Conservation (phyloP, 2,113 vertebrate genomes). For the Elaphurus davidianus region DNA sequence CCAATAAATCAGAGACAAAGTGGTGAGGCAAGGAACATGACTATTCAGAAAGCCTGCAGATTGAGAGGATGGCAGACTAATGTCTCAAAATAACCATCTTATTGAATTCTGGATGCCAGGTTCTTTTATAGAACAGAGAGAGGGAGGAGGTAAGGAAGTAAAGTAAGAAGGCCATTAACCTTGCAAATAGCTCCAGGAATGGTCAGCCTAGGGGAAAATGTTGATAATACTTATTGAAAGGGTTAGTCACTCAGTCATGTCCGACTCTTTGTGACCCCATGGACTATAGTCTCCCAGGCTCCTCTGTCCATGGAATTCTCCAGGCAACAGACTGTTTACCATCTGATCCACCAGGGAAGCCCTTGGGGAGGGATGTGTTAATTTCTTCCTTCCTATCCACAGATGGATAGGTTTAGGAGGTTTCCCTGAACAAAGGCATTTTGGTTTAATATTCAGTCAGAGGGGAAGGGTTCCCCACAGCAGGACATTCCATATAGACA, state of each 20-base stretch:
- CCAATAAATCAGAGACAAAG: neutral
- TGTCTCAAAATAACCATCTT: neutral
- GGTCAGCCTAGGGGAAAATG: neutral
- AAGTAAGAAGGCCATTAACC: neutral
- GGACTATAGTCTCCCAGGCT: neutral
- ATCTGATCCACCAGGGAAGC: neutral
- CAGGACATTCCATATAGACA: neutral
- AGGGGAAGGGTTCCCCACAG: neutral
- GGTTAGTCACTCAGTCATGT: neutral
- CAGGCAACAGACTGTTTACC: neutral
- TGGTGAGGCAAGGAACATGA: neutral
- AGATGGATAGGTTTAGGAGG: neutral
- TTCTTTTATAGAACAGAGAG: neutral
- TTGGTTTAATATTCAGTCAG: neutral
- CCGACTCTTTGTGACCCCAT: neutral
- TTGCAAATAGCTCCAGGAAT: neutral
- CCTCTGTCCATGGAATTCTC: neutral
- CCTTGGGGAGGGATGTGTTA: neutral
- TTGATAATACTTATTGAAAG: neutral
- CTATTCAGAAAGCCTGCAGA: neutral
- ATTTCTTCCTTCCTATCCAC: neutral
- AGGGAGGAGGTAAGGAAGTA: neutral
- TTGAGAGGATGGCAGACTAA: neutral
- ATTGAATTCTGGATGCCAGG: neutral
- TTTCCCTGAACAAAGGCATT: neutral